Evolutionary conservation across 2,797 vertebrate genomes (phyloP).

Genomic region (Helicolenus hilgendorfi): DNA sequence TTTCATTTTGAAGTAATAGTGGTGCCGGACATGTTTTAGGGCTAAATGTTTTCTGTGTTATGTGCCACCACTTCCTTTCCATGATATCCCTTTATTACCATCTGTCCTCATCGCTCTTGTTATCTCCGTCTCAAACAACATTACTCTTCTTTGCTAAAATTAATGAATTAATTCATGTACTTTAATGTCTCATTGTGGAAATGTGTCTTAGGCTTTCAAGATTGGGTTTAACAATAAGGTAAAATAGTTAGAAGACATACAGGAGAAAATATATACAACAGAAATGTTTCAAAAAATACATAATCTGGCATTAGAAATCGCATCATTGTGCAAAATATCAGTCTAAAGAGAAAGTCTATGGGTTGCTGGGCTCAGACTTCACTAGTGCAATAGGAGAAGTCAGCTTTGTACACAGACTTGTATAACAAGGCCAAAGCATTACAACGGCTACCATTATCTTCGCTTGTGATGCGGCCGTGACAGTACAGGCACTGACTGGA

Average conservation of each 20-base stretch:
- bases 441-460: constrained; percentile 70
- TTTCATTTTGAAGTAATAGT: background rate
- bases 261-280: background rate
- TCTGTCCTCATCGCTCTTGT: background rate
- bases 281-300: background rate
- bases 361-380: constrained; percentile 4
- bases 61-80: background rate
- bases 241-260: background rate
- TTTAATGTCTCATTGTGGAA: background rate
- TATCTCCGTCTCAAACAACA: background rate
- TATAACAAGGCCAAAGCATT: constrained; percentile 38
- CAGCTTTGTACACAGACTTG: constrained; percentile 60
- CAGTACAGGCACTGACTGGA: constrained; percentile 50
- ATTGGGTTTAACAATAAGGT: background rate
- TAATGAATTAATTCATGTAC: background rate
- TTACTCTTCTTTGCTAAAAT: background rate
- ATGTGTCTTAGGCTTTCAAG: background rate
- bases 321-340: background rate
- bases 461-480: constrained; percentile 7
- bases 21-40: background rate
- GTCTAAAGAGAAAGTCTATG: background rate
- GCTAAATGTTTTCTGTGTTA: background rate
- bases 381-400: constrained; percentile 51
- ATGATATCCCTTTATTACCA: background rate
- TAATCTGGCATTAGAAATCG: background rate